Base-by-base conservation (phyloP, 2,113 vertebrate species). In the Epinephelus fuscoguttatus region DNA sequence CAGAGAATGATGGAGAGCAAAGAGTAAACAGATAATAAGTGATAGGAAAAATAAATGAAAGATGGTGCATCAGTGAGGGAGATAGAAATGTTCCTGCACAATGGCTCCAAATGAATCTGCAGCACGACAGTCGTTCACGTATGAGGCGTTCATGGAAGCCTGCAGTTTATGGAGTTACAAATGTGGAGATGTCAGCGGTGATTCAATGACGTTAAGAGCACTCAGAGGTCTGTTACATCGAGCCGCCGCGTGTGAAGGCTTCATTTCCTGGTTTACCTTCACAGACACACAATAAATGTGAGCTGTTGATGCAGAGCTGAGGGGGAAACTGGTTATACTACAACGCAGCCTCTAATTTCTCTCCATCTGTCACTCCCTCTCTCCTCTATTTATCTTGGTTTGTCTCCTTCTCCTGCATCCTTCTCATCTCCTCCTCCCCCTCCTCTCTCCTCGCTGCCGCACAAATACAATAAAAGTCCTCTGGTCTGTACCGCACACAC, bases 201-300 rank as follows among this genome's bases (percentile, higher is more conserved):
- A 72, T 63, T 80, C 62, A 8, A 0, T 86, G 63, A 84, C 8
- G 40, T 84, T 70, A 66, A 52, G 17, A 70, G 76, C 70, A 76
- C 47, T 87, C 40, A 57, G 30, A 84, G 73, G 57, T 71, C 68
- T 56, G 70, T 60, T 49, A 33, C 27, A 62, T 60, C 0, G 55
- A 87, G 81, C 74, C 13, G 42, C 21, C 19, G 71, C 3, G 74
- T 47, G 53, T 85, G 79, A 88, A 50, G 85, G 76, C 83, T 91
- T 91, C 78, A 85, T 89, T 80, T 87, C 63, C 86, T 56, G 60
- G 71, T 78, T 61, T 59, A 57, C 80, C 82, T 69, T 75, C 66
- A n/a, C 42, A 11, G 64, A 13, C 18, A 74, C 84, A 83, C 81
- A 59, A 66, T 84, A 40, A 83, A 84, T 89, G 80, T 82, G 71